Conservation (phyloP, 2,888 invertebrate species). For the Limnephilus lunatus region DNA sequence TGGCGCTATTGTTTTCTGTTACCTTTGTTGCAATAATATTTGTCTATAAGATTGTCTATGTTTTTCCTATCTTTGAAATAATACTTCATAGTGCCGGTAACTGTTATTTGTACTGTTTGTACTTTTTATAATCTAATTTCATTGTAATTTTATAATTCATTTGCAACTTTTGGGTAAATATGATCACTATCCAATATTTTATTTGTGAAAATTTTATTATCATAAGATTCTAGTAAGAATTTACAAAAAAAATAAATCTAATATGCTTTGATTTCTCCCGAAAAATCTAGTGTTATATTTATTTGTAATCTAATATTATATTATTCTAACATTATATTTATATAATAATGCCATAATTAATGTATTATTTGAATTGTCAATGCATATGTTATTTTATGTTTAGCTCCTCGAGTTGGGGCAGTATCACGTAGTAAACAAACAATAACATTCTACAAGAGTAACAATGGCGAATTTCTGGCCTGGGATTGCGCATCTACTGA, state of each 20-base stretch:
- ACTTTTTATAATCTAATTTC: not conserved
- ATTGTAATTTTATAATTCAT: not conserved
- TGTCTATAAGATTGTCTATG: not conserved
- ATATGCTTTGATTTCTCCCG: not conserved
- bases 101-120: not conserved
- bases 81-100: not conserved
- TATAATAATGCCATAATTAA: not conserved
- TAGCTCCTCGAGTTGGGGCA: not conserved
- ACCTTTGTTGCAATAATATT: not conserved
- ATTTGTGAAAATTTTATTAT: not conserved
- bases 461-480: not conserved
- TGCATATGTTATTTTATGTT: not conserved
- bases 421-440: not conserved
- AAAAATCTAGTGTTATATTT: not conserved
- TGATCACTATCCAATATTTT: not conserved
- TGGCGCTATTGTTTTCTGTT: too few relatives aligned
- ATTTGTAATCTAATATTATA: not conserved
- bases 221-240: not conserved
- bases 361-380: not conserved
- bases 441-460: not conserved
- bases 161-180: not conserved
- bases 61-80: not conserved
- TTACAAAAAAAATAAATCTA: not conserved
- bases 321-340: not conserved
- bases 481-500: not conserved